Percentiles rank a stretch among this genome's conserved stretches.
Evolutionary conservation across 2,888 invertebrate genomes (phyloP).

Genomic region (Xanthostigma xanthostigma): DNA sequence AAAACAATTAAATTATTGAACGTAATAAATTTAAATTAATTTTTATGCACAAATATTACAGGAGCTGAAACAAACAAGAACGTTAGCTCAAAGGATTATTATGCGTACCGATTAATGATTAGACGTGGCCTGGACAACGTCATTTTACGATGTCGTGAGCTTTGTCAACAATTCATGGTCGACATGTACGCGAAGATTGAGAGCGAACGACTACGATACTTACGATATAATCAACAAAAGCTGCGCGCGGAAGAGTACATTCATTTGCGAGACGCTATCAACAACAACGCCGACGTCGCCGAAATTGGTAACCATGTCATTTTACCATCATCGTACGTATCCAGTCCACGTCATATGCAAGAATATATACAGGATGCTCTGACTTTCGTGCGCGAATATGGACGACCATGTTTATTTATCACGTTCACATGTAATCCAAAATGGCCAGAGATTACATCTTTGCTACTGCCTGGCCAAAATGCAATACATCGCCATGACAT

Average conservation of each 20-base stretch:
- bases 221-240: conserved; percentile 19
- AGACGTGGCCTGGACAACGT: conserved; percentile 12
- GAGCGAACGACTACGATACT: conserved; percentile 18
- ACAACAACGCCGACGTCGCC: conserved; percentile 14
- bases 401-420: conserved; percentile 19
- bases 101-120: conserved; percentile 16
- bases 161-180: conserved; percentile 22
- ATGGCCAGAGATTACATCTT: conserved; percentile 16
- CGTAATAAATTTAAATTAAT: conserved; percentile 6
- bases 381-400: conserved; percentile 20
- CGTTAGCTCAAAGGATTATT: conserved; percentile 16
- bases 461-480: conserved; percentile 9
- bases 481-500: conserved; percentile 15
- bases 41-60: conserved; percentile 6
- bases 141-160: conserved; percentile 14
- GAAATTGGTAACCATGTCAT: conserved; percentile 7
- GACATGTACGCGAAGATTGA: conserved; percentile 24
- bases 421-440: conserved; percentile 18
- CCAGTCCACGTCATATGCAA: conserved; percentile 19
- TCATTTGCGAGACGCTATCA: conserved; percentile 21
- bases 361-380: conserved; percentile 21
- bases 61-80: conserved; percentile 11
- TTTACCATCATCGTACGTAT: conserved; percentile 15
- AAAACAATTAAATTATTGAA: conserved; percentile 4
- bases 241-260: conserved; percentile 18